A percentile compares a stretch with the other conserved stretches of the same genome.
These are phyloP conservation scores for Lasiommata megera DNA, from an alignment of 2,888 invertebrate genomes.

Conservation along the genomic window DNA sequence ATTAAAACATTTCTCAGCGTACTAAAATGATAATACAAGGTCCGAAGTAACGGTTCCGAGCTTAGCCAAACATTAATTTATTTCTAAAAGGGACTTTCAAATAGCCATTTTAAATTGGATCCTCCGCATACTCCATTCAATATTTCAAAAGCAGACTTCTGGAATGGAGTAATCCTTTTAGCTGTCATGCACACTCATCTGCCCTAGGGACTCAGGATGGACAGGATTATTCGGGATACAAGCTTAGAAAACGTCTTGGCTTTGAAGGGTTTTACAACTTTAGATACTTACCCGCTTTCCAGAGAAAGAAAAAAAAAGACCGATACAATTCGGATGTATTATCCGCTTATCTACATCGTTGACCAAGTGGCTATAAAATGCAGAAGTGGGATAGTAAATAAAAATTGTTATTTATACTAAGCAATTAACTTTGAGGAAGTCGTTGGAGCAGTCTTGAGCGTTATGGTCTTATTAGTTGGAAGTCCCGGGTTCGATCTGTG, in stretches of 20 bases:
- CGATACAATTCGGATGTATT: too few relatives aligned
- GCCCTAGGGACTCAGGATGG: not conserved
- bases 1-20: not conserved
- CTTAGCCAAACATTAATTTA: constrained; percentile 12
- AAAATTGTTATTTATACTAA: too few relatives aligned
- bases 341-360: too few relatives aligned
- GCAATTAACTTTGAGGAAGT: too few relatives aligned
- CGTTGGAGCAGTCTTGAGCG: too few relatives aligned
- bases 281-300: too few relatives aligned
- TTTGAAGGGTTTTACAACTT: not conserved
- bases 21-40: not conserved
- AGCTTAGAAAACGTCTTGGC: not conserved
- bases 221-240: not conserved
- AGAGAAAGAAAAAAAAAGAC: too few relatives aligned
- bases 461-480: too few relatives aligned
- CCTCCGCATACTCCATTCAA: constrained; percentile 7
- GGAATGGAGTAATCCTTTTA: constrained; percentile 6
- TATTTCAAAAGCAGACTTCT: constrained; percentile 12
- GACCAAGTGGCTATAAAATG: too few relatives aligned
- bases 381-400: too few relatives aligned
- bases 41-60: constrained; percentile 1
- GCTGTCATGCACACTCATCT: constrained; percentile 11
- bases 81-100: constrained; percentile 7
- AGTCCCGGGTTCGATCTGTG: too few relatives aligned
- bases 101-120: constrained; percentile 10